A percentile compares a stretch with the other conserved stretches of the same genome.
Evolutionary conservation across 2,113 vertebrate genomes (phyloP).

Genomic region (Chelonoidis abingdonii): DNA sequence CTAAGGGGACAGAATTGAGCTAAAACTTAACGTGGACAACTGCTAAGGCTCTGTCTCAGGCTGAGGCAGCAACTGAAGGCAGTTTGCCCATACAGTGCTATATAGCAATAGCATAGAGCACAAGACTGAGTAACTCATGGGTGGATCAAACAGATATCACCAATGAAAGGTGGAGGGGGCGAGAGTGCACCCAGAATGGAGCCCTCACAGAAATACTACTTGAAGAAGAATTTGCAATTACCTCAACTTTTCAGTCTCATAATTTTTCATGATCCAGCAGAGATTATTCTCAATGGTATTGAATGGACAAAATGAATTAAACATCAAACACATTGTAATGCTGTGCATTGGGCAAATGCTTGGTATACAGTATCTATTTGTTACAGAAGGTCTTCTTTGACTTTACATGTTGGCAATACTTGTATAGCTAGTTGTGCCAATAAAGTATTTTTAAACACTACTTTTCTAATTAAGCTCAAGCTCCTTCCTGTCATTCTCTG

Average conservation of each 20-base stretch:
- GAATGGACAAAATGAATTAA: not conserved
- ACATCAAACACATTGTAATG: not conserved
- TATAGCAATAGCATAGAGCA: not conserved
- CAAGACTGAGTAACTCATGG: not conserved
- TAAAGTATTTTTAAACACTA: fast-evolving
- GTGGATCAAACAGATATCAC: not conserved
- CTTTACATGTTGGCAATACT: not conserved
- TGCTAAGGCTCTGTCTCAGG: not conserved
- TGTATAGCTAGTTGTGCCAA: not conserved
- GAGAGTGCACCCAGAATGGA: not conserved
- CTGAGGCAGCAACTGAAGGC: not conserved
- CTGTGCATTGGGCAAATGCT: not conserved
- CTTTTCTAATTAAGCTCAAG: not conserved
- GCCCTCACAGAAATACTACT: not conserved
- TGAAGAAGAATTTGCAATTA: not conserved
- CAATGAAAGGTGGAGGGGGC: not conserved
- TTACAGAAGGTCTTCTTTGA: not conserved
- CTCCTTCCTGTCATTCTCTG: not conserved
- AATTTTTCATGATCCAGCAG: not conserved
- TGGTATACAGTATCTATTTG: not conserved
- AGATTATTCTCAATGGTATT: fast-evolving
- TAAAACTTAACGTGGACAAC: not conserved
- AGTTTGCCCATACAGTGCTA: not conserved
- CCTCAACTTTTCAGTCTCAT: not conserved
- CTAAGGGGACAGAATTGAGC: no score